phyloP scores from a whole-genome alignment of 1,140 invertebrate species.

The Bombus haemorrhoidalis region DNA sequence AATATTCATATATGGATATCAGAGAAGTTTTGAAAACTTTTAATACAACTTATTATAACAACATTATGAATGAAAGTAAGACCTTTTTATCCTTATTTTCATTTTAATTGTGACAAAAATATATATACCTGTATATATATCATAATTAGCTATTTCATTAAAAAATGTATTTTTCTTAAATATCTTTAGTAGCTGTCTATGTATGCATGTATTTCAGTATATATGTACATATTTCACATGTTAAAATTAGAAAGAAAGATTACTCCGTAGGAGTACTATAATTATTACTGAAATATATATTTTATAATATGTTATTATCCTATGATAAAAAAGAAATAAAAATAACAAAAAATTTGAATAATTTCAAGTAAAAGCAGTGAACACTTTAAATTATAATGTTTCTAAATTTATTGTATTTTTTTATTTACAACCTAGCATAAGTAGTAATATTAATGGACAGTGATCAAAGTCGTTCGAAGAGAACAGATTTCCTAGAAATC shows the following conservation, averaged over 20 bases:
- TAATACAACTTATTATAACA: neutral
- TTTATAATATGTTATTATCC: conserved; percentile 6
- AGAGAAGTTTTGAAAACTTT: no score
- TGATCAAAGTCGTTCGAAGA: conserved; percentile 72
- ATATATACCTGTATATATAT: neutral
- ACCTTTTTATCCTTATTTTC: neutral
- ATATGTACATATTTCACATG: conserved; percentile 8
- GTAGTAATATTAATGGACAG: conserved; percentile 75
- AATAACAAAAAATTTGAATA: neutral
- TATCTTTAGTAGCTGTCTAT: neutral
- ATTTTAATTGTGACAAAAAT: neutral
- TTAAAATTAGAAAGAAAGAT: neutral
- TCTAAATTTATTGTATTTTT: conserved; percentile 64
- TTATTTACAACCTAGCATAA: conserved; percentile 77
- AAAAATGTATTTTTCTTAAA: conserved; percentile 1
- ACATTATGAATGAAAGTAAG: neutral
- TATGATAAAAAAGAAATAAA: neutral
- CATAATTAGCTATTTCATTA: neutral
- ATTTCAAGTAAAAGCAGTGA: conserved; percentile 44
- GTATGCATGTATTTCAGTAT: neutral
- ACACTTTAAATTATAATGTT: conserved; percentile 55
- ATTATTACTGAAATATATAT: conserved; percentile 5
- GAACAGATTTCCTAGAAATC: conserved; percentile 56
- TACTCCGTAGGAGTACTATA: neutral
- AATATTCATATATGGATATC: no score